Evolutionary conservation across 2,113 vertebrate genomes (phyloP).

Genomic region (Nematolebias whitei): DNA sequence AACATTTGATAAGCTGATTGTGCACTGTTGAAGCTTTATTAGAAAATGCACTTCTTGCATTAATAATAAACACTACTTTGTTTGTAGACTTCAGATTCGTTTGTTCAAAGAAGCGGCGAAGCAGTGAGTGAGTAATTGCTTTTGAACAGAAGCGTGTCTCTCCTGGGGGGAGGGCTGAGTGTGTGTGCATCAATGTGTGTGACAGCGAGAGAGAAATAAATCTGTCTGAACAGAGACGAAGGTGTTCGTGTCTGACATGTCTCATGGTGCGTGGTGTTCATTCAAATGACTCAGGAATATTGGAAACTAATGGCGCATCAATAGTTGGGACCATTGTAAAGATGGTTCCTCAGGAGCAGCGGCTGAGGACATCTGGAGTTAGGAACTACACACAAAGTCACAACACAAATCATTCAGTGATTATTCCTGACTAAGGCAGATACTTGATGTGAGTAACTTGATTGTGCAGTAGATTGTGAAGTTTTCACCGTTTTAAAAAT

Average conservation of each 20-base stretch:
- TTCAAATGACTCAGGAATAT: no score
- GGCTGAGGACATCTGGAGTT: no score
- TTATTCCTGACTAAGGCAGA: no score
- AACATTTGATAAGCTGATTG: not conserved
- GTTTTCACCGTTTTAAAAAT: no score
- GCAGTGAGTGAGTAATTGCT: not conserved
- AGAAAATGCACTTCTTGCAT: not conserved
- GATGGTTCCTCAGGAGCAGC: no score
- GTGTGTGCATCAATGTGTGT: not conserved
- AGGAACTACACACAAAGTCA: no score
- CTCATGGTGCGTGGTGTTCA: no score
- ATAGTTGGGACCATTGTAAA: no score
- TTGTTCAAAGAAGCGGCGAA: not conserved
- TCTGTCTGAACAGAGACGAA: not conserved
- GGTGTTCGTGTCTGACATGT: conserved; percentile 29
- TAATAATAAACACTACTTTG: not conserved
- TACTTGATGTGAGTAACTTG: no score
- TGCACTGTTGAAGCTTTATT: not conserved
- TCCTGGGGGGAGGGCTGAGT: not conserved
- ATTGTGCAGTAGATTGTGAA: no score
- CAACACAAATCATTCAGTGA: no score
- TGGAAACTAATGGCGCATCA: no score
- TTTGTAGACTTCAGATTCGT: not conserved
- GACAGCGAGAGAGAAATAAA: conserved; percentile 3
- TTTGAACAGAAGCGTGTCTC: not conserved